Evolutionary conservation across 2,113 vertebrate species (phyloP).

Genomic region (Calcarius ornatus): DNA sequence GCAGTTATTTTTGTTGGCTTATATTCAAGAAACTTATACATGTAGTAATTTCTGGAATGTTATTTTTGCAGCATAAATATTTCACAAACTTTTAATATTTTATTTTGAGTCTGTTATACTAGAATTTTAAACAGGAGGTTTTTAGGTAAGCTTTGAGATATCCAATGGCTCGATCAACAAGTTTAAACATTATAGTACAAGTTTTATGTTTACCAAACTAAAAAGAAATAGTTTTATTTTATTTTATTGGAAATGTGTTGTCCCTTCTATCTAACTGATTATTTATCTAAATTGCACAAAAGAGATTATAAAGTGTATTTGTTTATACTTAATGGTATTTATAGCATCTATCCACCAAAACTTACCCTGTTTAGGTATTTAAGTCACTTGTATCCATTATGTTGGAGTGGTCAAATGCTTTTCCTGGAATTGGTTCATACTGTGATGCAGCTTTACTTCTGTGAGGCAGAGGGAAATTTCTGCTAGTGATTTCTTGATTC

Average conservation of each 20-base stretch:
- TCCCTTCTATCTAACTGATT: background rate
- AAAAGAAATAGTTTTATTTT: background rate
- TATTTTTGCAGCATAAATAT: slow-evolving; percentile 14
- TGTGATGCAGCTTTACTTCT: background rate
- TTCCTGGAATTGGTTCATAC: background rate
- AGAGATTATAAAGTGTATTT: background rate
- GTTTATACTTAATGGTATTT: background rate
- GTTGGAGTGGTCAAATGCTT: background rate
- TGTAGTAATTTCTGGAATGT: slow-evolving; percentile 34
- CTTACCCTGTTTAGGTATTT: background rate
- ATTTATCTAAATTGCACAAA: background rate
- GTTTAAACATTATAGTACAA: background rate
- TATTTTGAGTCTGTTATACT: background rate
- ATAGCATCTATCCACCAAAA: background rate
- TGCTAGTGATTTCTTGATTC: background rate
- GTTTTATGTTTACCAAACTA: background rate
- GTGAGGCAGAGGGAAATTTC: background rate
- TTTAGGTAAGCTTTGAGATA: background rate
- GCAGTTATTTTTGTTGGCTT: background rate
- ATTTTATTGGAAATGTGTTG: background rate
- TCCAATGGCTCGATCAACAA: background rate
- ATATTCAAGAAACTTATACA: slow-evolving; percentile 1
- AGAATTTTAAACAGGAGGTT: background rate
- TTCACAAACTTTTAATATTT: background rate
- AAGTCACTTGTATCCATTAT: background rate